Conservation (phyloP, 2,113 vertebrate genomes). For the Xenopus borealis region DNA sequence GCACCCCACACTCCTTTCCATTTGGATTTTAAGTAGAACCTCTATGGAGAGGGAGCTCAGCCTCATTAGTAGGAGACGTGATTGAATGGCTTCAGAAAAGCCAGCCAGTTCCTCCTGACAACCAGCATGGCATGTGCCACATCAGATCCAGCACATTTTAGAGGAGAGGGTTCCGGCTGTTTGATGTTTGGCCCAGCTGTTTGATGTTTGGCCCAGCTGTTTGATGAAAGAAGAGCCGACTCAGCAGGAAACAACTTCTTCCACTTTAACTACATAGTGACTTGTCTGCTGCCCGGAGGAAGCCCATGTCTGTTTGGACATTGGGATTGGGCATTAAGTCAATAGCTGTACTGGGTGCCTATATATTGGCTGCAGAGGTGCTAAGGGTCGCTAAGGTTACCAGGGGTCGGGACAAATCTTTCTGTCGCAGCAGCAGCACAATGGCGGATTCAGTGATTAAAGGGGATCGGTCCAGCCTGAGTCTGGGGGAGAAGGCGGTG, state of each 20-base stretch:
- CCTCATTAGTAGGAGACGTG: conserved; percentile 18
- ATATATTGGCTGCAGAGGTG: no score
- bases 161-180: not conserved
- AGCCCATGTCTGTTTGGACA: no score
- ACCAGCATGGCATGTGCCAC: conserved; percentile 22
- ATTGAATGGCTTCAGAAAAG: conserved; percentile 12
- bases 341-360: no score
- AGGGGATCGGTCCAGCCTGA: conserved; percentile 46
- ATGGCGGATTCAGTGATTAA: conserved; percentile 27
- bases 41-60: not conserved
- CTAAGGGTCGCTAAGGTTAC: no score
- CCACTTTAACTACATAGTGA: not conserved
- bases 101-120: conserved; percentile 15
- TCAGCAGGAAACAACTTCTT: not conserved
- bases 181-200: conserved; percentile 5
- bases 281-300: no score
- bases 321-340: no score
- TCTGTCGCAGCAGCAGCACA: not conserved
- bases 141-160: conserved; percentile 6
- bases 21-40: not conserved
- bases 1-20: no score
- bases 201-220: conserved; percentile 10
- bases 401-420: no score
- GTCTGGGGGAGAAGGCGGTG: conserved; percentile 65
- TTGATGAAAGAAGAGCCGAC: not conserved